Conservation (phyloP, 2,888 invertebrate species). For the Dasypogon diadema region DNA sequence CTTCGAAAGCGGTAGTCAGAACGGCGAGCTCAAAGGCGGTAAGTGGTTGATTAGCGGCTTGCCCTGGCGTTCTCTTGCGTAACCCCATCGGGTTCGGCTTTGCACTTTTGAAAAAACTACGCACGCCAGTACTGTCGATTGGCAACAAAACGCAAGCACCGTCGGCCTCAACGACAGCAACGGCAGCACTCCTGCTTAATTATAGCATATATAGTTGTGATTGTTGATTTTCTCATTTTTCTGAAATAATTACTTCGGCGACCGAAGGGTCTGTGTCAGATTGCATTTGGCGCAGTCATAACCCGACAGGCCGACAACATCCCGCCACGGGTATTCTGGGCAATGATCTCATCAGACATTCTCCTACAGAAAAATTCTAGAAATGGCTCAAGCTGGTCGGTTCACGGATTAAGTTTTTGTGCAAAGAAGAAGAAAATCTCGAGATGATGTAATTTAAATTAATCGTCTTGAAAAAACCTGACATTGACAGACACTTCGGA, state of each 20-base stretch:
- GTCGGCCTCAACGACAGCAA: not conserved
- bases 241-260: not conserved
- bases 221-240: conserved; percentile 2
- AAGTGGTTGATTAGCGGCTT: conserved; percentile 36
- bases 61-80: conserved; percentile 48
- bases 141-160: conserved; percentile 27
- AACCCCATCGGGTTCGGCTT: conserved; percentile 1
- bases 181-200: not conserved
- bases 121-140: not conserved
- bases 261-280: not conserved
- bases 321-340: conserved; percentile 5
- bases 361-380: conserved; percentile 38
- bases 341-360: conserved; percentile 31
- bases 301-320: no score
- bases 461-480: not conserved
- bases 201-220: not conserved
- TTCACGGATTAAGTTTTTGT: conserved; percentile 36
- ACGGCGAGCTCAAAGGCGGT: conserved; percentile 47
- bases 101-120: conserved; percentile 24
- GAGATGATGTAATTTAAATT: conserved; percentile 37
- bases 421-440: conserved; percentile 11
- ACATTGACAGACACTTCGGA: not conserved
- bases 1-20: conserved; percentile 35
- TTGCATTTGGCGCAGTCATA: not conserved
- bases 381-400: conserved; percentile 17